phyloP scores from a whole-genome alignment of 2,113 vertebrate genomes.

The Sitta europaea region DNA sequence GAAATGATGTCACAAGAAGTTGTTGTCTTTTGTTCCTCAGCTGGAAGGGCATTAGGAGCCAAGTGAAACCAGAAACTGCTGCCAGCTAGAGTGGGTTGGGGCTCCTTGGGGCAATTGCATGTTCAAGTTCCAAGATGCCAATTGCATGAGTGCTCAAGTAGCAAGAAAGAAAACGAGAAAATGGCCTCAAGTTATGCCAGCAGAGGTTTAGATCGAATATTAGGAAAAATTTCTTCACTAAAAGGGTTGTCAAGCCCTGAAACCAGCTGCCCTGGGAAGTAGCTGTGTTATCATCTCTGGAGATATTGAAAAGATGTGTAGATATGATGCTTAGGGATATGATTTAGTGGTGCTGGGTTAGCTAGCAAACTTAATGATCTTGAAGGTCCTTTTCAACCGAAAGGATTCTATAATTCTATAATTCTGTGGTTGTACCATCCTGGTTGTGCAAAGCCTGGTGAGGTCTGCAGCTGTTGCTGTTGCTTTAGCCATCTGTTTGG shows the following conservation, averaged over 20 bases:
- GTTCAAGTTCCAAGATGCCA: background rate
- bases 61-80: background rate
- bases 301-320: background rate
- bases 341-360: background rate
- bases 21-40: background rate
- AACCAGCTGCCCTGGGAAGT: background rate
- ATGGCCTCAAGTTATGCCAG: background rate
- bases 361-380: background rate
- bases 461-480: background rate
- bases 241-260: background rate
- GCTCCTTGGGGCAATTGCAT: background rate
- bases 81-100: accelerated
- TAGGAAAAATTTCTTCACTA: background rate
- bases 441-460: background rate
- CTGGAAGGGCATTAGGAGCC: background rate
- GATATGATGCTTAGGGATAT: too few species aligned
- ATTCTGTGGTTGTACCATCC: background rate
- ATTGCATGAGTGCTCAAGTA: background rate
- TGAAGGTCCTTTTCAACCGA: background rate
- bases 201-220: background rate
- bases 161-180: background rate
- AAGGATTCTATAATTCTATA: background rate
- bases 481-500: background rate
- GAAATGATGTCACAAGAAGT: background rate
- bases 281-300: background rate